A percentile compares a stretch with the other conserved stretches of the same genome.
These are phyloP conservation scores for Pteropus rufus DNA, from an alignment of 2,797 vertebrate species.

Conservation along the genomic window DNA sequence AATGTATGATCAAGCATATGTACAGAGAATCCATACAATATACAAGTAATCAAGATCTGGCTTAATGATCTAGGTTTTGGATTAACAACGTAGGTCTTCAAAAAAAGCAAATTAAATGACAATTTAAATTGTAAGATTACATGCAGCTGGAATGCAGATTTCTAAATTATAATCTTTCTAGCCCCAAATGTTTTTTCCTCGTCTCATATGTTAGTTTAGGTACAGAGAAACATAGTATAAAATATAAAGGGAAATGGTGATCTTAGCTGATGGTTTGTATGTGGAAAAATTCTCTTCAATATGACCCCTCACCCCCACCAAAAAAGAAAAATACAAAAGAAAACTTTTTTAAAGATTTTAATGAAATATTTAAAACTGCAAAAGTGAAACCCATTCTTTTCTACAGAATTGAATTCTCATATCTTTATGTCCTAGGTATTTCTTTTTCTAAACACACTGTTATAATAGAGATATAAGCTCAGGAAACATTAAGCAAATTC, in stretches of 20 bases:
- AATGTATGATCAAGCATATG: background rate
- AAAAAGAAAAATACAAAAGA: background rate
- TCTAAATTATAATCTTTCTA: background rate
- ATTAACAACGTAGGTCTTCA: background rate
- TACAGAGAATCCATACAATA: background rate
- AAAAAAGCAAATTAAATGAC: slow-evolving; percentile 10
- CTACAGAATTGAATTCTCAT: slow-evolving; percentile 45
- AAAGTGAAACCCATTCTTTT: slow-evolving; percentile 34
- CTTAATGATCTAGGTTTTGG: background rate
- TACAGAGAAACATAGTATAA: background rate
- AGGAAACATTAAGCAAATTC: slow-evolving; percentile 64
- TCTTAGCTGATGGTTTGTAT: background rate
- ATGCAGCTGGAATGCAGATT: background rate
- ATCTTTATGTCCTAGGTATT: slow-evolving; percentile 45
- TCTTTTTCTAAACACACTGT: slow-evolving; percentile 58
- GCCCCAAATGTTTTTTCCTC: background rate
- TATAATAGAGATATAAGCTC: slow-evolving; percentile 44
- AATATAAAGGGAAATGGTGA: background rate
- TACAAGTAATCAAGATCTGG: background rate
- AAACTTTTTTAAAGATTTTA: background rate
- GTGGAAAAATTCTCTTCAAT: background rate
- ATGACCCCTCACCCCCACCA: background rate
- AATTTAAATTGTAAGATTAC: background rate
- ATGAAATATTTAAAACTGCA: slow-evolving; percentile 23
- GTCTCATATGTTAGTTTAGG: background rate